Evolutionary conservation across 2,113 vertebrate species (phyloP), one percentile per base, ranked within the genome.

Genomic region (Neogale vison): DNA sequence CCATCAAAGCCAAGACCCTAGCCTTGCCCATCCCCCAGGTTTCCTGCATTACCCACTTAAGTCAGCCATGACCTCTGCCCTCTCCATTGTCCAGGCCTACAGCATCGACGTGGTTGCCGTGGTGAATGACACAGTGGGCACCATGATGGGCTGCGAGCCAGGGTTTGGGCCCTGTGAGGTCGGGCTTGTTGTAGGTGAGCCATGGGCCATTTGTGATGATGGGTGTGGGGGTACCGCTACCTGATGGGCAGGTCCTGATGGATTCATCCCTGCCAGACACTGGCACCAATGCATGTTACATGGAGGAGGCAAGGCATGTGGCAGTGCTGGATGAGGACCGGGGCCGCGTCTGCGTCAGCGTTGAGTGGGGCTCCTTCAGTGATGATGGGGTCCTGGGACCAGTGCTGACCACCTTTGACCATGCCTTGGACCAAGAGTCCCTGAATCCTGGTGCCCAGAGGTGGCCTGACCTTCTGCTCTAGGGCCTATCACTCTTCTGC

Each of bases 81-180:
- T 93, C 61, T 94, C 92, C 93, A 13, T 71, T 36, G 0, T 36
- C 31, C 84, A 99, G 99, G 97, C 98, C 95, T 98, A 96, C 94
- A 84, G 88, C 0, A 98, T 99, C 0, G 96, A 99, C 0, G 98
- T 99, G 0, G 96, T 99, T 74, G 99, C 99, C 36, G 98, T 99
- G 97, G 98, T 99, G 97, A 99, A 99, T 0, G 99, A 99, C 94
- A 99, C 99, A 0, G 99, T 99, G 94, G 99, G 99, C 63, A 99
- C 99, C 18, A 99, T 99, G 99, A 99, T 99, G 99, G 99, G 99
- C 90, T 99, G 99, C 0, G 98, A 98, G 59, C 98, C 52, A 5
- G 86, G 0, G 1, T 92, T 97, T 8, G 90, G 92, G 80, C 98
- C 98, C 3, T 99, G 99, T 77, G 99, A 99, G 88, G 96, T 99